Conservation (phyloP, 2,113 vertebrate genomes). For the Argyrosomus japonicus region DNA sequence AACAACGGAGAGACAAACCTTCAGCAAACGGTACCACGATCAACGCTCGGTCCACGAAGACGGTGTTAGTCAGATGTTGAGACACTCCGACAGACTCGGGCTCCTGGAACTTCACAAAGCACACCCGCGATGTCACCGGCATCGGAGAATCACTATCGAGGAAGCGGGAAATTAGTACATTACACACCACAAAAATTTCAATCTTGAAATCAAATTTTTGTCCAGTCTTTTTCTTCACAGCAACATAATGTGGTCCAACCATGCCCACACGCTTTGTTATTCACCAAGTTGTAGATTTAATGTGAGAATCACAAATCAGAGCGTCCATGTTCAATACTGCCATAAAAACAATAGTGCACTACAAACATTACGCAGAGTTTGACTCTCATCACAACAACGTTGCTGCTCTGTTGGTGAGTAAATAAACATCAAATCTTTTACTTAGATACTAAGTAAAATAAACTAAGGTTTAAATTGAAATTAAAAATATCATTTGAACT, state of each 20-base stretch:
- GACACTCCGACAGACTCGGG: constrained; percentile 96
- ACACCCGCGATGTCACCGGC: constrained; percentile 97
- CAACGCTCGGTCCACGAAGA: constrained; percentile 99
- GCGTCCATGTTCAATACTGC: no score
- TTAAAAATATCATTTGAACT: no score
- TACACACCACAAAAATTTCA: neutral
- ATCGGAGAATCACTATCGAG: constrained; percentile 93
- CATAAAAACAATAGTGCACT: no score
- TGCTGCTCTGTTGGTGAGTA: no score
- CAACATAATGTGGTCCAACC: neutral
- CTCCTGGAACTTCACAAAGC: constrained; percentile 99
- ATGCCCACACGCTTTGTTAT: no score
- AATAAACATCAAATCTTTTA: no score
- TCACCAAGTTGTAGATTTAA: no score
- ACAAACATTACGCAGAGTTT: no score
- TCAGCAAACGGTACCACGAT: constrained; percentile 98
- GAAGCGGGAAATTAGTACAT: constrained; percentile 36
- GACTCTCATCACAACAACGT: no score
- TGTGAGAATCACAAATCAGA: no score
- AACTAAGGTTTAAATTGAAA: no score
- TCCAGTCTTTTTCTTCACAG: neutral
- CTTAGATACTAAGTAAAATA: no score
- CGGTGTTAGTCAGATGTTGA: constrained; percentile 98
- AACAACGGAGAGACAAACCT: constrained; percentile 90
- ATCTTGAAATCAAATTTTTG: neutral